phyloP scores from a whole-genome alignment of 2,797 vertebrate species.

The Galaxias olidus region DNA sequence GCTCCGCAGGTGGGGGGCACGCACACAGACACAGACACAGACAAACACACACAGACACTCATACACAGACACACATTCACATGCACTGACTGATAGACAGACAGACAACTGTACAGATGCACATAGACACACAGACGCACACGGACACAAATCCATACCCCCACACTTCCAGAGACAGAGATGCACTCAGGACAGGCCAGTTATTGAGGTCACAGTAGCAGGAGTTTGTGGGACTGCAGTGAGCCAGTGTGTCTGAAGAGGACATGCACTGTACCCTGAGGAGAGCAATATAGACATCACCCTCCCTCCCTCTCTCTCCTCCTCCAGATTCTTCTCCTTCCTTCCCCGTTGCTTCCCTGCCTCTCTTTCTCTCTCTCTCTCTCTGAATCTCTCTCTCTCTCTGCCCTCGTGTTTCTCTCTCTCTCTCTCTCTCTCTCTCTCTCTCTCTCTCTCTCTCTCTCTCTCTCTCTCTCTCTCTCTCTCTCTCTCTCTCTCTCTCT shows the following conservation, averaged over 20 bases:
- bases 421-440: conserved; percentile 5
- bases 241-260: no score
- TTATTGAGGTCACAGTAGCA: no score
- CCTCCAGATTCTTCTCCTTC: no score
- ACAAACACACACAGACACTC: not conserved
- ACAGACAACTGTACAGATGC: not conserved
- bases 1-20: conserved; percentile 82
- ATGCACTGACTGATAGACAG: not conserved
- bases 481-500: conserved; percentile 19
- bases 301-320: no score
- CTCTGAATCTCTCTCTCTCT: conserved; percentile 27
- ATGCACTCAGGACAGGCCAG: no score
- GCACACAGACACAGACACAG: not conserved
- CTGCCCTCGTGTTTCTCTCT: conserved; percentile 28
- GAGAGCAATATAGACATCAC: no score
- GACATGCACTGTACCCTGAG: not conserved
- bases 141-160: no score
- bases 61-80: not conserved
- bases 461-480: conserved; percentile 11
- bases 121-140: not conserved
- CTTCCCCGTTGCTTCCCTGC: no score
- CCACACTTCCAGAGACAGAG: no score
- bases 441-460: conserved; percentile 13
- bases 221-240: no score
- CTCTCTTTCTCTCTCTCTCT: conserved; percentile 1